Evolutionary conservation across 92 coral and sea anemone species (phyloP).

Genomic region (Virgularia gustaviana): DNA sequence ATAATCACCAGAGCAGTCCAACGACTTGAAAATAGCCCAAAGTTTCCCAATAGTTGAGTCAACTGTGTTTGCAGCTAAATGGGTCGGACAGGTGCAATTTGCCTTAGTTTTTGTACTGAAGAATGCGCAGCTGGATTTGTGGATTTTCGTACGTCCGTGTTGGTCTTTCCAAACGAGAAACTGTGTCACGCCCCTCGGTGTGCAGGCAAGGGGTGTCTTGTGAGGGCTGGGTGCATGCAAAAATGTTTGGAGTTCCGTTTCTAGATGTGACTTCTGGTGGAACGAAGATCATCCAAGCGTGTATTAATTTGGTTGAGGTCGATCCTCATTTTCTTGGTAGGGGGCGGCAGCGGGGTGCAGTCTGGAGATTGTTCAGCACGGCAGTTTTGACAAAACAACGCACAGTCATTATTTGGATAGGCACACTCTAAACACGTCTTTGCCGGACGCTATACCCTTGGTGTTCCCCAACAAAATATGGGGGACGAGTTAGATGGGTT

Average conservation of each 20-base stretch:
- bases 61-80: slow-evolving; percentile 60
- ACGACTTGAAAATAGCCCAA: slow-evolving; percentile 29
- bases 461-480: too few species aligned
- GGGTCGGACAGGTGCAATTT: slow-evolving; percentile 49
- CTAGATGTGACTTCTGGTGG: slow-evolving; percentile 45
- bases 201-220: slow-evolving; percentile 23
- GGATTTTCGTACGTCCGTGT: slow-evolving; percentile 46
- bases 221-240: slow-evolving; percentile 14
- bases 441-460: too few species aligned
- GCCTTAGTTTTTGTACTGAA: slow-evolving; percentile 29
- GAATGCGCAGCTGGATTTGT: slow-evolving; percentile 19
- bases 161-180: slow-evolving; percentile 54
- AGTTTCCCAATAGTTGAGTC: slow-evolving; percentile 44
- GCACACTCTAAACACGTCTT: too few species aligned
- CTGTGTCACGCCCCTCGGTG: slow-evolving; percentile 40
- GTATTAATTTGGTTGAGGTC: slow-evolving; percentile 34
- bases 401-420: too few species aligned
- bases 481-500: too few species aligned
- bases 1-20: slow-evolving; percentile 51
- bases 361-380: too few species aligned
- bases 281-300: slow-evolving; percentile 30
- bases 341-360: too few species aligned
- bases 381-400: too few species aligned
- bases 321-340: slow-evolving; percentile 23
- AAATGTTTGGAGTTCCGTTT: too few species aligned